Conservation (phyloP, 1,140 invertebrate species). For the Solenopsis invicta region DNA sequence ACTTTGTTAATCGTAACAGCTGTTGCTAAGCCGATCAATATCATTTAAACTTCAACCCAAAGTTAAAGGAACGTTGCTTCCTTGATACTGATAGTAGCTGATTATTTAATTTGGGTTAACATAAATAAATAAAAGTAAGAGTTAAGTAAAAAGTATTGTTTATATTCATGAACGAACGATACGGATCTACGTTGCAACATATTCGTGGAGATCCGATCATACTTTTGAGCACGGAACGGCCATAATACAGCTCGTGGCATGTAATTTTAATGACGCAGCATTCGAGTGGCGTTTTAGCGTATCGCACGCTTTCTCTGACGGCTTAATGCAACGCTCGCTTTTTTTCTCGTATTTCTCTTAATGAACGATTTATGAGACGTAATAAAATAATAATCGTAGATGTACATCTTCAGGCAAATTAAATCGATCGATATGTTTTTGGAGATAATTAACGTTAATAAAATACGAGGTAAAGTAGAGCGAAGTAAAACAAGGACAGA, state of each 20-base stretch:
- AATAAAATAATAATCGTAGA: neutral
- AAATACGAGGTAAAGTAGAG: conserved; percentile 12
- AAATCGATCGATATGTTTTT: neutral
- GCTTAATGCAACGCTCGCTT: conserved; percentile 53
- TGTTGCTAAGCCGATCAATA: neutral
- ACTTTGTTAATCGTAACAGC: neutral
- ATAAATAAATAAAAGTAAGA: conserved; percentile 35
- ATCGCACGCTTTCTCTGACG: conserved; percentile 68
- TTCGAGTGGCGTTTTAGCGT: conserved; percentile 44
- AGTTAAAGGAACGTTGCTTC: neutral
- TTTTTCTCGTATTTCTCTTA: conserved; percentile 43
- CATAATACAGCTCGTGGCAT: conserved; percentile 8
- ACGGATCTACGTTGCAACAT: conserved; percentile 24
- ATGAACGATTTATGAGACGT: conserved; percentile 14
- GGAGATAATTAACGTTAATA: neutral
- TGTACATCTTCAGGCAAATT: neutral
- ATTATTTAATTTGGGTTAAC: conserved; percentile 7
- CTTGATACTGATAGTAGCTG: neutral
- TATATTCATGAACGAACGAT: conserved; percentile 45
- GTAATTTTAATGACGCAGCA: conserved; percentile 54
- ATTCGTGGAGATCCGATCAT: conserved; percentile 45
- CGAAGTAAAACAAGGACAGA: neutral
- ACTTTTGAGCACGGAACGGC: conserved; percentile 44
- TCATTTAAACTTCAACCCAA: neutral
- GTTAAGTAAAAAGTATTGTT: conserved; percentile 32